Conservation (phyloP, 30 jellyfish, hydroid and myxozoan species). For the Cassiopea xamachana region DNA sequence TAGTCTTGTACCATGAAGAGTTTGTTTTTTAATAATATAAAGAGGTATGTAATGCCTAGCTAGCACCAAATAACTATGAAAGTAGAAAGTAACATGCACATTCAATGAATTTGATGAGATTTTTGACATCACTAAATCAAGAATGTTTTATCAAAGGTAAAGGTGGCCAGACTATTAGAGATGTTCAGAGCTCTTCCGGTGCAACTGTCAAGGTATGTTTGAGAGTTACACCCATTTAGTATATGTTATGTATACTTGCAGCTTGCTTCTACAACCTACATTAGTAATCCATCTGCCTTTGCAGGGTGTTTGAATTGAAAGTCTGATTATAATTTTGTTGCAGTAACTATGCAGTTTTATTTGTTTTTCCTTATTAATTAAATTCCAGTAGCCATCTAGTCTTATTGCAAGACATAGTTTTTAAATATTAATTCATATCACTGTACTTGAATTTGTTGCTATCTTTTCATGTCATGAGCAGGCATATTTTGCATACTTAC, state of each 20-base stretch:
- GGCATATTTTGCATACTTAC: background rate
- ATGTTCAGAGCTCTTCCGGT: constrained; percentile 7
- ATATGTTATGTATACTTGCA: background rate
- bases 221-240: background rate
- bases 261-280: background rate
- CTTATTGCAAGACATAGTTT: background rate
- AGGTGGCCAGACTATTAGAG: constrained; percentile 12
- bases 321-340: background rate
- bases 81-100: too few relatives aligned
- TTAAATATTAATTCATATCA: too few relatives aligned
- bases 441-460: background rate
- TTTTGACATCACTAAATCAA: too few relatives aligned
- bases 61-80: too few relatives aligned
- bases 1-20: too few relatives aligned
- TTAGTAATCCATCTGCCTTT: background rate
- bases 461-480: background rate
- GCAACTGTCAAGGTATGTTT: constrained; percentile 13
- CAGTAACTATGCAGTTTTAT: too few relatives aligned
- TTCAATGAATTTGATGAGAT: too few relatives aligned
- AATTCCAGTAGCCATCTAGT: too few relatives aligned
- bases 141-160: background rate
- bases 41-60: too few relatives aligned
- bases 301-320: background rate
- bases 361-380: too few relatives aligned
- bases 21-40: too few relatives aligned